These are phyloP conservation scores for Aphidius ervi DNA, from an alignment of 1,140 invertebrate genomes.

Conservation along the genomic window DNA sequence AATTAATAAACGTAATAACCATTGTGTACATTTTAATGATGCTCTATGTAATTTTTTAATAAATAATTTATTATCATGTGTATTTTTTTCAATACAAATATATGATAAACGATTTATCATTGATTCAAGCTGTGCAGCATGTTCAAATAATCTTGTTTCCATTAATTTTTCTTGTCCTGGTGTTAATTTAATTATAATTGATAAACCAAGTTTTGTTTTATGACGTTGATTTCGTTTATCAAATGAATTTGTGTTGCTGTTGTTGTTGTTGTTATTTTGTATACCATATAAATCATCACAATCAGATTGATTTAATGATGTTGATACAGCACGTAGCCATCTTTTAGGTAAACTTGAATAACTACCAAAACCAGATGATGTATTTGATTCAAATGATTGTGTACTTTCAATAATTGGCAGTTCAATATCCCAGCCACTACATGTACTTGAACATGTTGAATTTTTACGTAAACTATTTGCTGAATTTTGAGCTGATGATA, in stretches of 20 bases:
- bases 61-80: constrained; percentile 28
- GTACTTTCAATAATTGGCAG: constrained; percentile 36
- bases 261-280: constrained; percentile 27
- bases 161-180: constrained; percentile 54
- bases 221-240: constrained; percentile 30
- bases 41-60: constrained; percentile 36
- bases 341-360: constrained; percentile 56
- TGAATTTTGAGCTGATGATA: constrained; percentile 41
- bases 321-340: constrained; percentile 55
- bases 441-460: constrained; percentile 42
- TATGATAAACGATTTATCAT: constrained; percentile 69
- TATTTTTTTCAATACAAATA: constrained; percentile 43
- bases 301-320: constrained; percentile 50
- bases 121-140: constrained; percentile 74
- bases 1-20: constrained; percentile 38
- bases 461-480: constrained; percentile 40
- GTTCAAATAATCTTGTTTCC: constrained; percentile 70
- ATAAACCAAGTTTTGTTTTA: constrained; percentile 55
- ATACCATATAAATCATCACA: constrained; percentile 32
- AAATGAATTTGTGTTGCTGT: constrained; percentile 24
- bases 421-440: constrained; percentile 47
- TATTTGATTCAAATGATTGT: constrained; percentile 28
- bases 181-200: constrained; percentile 50
- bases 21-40: constrained; percentile 34
- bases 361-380: constrained; percentile 43